Base-by-base conservation (phyloP, 2,888 invertebrate genomes). In the Gordius sp. region DNA sequence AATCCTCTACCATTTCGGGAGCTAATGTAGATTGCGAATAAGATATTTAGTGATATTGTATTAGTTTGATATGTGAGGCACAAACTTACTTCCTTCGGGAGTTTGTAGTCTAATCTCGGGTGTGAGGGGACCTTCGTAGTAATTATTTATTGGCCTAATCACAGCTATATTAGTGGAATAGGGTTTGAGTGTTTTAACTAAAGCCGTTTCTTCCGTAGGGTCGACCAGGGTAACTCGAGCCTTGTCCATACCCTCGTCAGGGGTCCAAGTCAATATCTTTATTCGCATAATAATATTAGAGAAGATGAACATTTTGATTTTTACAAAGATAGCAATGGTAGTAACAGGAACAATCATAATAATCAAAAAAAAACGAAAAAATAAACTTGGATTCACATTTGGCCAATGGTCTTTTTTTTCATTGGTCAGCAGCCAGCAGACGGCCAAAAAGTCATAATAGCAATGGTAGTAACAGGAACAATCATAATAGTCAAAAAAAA, bases 201-300 rank as follows among this genome's bases (percentile, higher is more conserved):
- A 69, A 1, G 80, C 79, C 61, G 74, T 72, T 1, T 76, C 78
- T 0, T 77, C 77, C 62, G 79, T 79, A 0, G 79, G 77, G 63
- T 77, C 77, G 20, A 80, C 75, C 59, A 77, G 76, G 53, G 79
- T 78, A 69, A 86, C 83, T 41, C 79, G 73, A 57, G 77, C 71
- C 75, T 69, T 77, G 59, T 79, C 78, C 62, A 79, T 78, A 1
- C 78, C 78, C 60, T 79, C 77, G 56, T 74, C 76, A 57, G 81
- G 81, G 1, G 81, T 81, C 89, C 91, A 93, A 4, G 83, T 87
- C 69, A 85, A 83, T 60, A 93, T 82, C 75, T 73, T 63, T 16
- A 60, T 59, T n/a, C n/a, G n/a, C 27, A 39, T 56, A 47, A 56
- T 13, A 55, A 53, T 55, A 41, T 4, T 18, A 59, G 13, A 41